Conservation (phyloP, 2,113 vertebrate species). For the Taurulus bubalis region DNA sequence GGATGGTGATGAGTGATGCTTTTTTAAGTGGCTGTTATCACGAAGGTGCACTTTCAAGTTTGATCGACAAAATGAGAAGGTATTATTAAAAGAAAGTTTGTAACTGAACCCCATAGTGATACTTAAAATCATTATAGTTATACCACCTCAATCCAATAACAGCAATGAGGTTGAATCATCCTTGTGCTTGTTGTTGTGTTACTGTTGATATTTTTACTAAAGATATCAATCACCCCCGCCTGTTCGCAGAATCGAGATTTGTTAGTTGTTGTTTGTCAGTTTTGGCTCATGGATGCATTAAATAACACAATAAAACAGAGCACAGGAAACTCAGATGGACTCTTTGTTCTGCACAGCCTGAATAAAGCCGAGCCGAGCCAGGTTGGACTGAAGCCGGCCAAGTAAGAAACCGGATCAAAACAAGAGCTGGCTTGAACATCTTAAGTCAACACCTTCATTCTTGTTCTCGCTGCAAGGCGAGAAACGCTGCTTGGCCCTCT, state of each 20-base stretch:
- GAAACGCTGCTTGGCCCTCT: conserved; percentile 66
- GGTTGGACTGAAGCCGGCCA: conserved; percentile 11
- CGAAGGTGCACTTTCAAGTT: conserved; percentile 49
- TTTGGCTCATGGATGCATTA: conserved; percentile 37
- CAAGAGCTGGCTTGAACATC: conserved; percentile 31
- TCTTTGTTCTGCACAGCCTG: background rate
- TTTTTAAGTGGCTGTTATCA: conserved; percentile 60
- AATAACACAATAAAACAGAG: conserved; percentile 26
- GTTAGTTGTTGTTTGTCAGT: conserved; percentile 56
- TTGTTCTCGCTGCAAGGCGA: conserved; percentile 59
- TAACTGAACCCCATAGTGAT: background rate
- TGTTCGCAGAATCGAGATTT: conserved; percentile 45
- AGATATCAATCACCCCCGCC: conserved; percentile 48
- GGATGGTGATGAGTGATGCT: conserved; percentile 60
- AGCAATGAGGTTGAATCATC: conserved; percentile 38
- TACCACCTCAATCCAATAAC: conserved; percentile 5
- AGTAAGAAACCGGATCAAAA: conserved; percentile 35
- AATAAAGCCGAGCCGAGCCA: conserved; percentile 17
- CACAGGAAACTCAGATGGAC: conserved; percentile 5
- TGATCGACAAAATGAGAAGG: conserved; percentile 19
- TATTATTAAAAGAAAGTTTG: conserved; percentile 22
- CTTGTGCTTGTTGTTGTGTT: conserved; percentile 52
- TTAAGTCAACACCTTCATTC: conserved; percentile 55
- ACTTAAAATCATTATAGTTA: background rate
- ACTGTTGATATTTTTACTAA: conserved; percentile 58